Conservation (phyloP, 2,113 vertebrate species). For the Leptosomus discolor region DNA sequence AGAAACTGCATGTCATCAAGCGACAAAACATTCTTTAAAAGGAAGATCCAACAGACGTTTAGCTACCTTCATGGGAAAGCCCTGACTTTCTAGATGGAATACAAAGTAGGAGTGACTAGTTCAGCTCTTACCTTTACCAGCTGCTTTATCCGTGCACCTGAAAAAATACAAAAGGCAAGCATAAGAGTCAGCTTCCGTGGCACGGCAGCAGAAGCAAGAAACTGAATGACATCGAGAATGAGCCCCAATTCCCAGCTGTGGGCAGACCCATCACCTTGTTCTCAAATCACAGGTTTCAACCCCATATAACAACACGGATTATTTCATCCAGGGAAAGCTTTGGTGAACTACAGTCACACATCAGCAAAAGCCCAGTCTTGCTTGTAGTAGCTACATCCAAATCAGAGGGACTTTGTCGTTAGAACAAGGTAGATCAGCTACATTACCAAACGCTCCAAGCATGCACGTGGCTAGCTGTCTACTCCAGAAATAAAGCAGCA, state of each 20-base stretch:
- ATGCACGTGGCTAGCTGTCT: fast-evolving
- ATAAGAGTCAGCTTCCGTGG: not conserved
- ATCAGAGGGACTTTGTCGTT: fast-evolving
- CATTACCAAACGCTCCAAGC: fast-evolving
- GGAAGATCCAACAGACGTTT: not conserved
- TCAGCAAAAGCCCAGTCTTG: too few species aligned
- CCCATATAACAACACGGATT: fast-evolving
- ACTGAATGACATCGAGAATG: fast-evolving
- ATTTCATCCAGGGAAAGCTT: not conserved
- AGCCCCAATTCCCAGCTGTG: fast-evolving
- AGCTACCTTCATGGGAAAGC: not conserved
- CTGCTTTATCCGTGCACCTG: conserved; percentile 72
- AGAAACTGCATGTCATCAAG: not conserved
- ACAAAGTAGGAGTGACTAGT: not conserved
- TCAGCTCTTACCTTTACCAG: conserved; percentile 75
- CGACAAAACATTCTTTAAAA: not conserved
- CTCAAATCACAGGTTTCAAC: fast-evolving
- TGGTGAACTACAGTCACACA: fast-evolving
- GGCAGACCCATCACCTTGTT: fast-evolving
- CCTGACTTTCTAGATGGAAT: not conserved
- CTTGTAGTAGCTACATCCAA: fast-evolving
- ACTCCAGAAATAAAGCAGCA: not conserved
- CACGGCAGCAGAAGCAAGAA: not conserved
- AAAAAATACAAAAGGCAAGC: conserved; percentile 32
- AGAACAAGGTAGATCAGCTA: not conserved